phyloP scores from a whole-genome alignment of 2,888 invertebrate genomes.

The Odontocolon sp. region DNA sequence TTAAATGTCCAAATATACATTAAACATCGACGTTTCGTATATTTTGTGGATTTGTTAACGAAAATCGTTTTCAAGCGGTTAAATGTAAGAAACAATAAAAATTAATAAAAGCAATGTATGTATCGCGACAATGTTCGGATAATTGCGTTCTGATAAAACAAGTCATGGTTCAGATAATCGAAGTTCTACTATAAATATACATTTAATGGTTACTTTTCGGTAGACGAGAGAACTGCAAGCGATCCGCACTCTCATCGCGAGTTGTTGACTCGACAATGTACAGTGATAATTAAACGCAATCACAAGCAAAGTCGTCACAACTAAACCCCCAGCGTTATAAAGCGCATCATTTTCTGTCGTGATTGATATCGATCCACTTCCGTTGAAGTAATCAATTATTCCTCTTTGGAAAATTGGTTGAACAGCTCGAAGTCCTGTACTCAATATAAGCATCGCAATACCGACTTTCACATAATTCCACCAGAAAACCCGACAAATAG shows the following conservation, averaged over 20 bases:
- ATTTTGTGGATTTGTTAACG: too few species aligned
- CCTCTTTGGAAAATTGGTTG: constrained; percentile 69
- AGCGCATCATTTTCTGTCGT: constrained; percentile 75
- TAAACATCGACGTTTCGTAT: too few species aligned
- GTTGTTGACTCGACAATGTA: constrained; percentile 75
- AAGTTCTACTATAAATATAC: too few species aligned
- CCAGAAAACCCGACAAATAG: constrained; percentile 80
- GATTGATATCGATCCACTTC: background rate
- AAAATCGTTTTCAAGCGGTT: too few species aligned
- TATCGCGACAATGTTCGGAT: too few species aligned
- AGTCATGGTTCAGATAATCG: too few species aligned
- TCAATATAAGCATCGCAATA: constrained; percentile 47
- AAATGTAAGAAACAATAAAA: constrained; percentile 16
- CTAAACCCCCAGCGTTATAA: constrained; percentile 70
- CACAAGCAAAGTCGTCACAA: constrained; percentile 75
- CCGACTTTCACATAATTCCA: constrained; percentile 64
- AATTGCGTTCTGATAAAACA: too few species aligned
- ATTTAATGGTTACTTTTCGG: constrained; percentile 82
- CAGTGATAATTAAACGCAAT: constrained; percentile 80
- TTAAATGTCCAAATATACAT: too few species aligned
- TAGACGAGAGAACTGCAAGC: constrained; percentile 86
- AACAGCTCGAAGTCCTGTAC: constrained; percentile 30
- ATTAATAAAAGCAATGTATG: too few species aligned
- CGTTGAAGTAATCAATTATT: constrained; percentile 71
- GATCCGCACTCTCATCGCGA: constrained; percentile 86